phyloP scores from a whole-genome alignment of 2,888 invertebrate genomes.

The Bellardia bayeri region DNA sequence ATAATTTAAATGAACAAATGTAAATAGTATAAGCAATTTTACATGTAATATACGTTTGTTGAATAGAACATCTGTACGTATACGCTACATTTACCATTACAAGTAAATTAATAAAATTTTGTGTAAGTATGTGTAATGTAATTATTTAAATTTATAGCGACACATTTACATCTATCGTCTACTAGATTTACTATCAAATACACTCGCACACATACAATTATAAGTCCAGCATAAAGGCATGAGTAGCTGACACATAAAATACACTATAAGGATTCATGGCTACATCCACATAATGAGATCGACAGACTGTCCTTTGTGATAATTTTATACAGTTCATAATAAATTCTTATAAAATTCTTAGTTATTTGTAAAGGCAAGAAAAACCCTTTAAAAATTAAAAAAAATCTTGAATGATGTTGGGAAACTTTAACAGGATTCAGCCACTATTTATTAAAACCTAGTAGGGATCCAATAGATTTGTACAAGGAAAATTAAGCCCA shows the following conservation, averaged over 20 bases:
- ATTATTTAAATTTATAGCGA: constrained; percentile 75
- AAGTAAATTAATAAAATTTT: constrained; percentile 71
- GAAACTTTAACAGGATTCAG: no score
- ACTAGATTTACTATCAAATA: not conserved
- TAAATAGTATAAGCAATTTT: constrained; percentile 19
- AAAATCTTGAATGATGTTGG: no score
- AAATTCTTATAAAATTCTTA: no score
- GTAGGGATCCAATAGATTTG: no score
- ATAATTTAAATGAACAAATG: constrained; percentile 33
- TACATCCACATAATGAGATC: constrained; percentile 4
- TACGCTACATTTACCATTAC: constrained; percentile 50
- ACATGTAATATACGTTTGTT: not conserved
- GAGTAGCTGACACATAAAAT: not conserved
- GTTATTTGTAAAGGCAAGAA: no score
- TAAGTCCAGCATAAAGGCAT: not conserved
- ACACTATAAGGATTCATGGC: not conserved
- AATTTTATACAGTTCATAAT: not conserved
- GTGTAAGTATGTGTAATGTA: constrained; percentile 67
- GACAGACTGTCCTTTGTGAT: not conserved
- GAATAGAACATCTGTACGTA: not conserved
- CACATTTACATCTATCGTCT: constrained; percentile 72
- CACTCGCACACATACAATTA: not conserved
- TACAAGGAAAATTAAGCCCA: no score
- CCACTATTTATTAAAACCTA: no score
- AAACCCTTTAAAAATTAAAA: no score